Base-by-base conservation (phyloP, 53 echinoderm and acorn worm species). In the Echinarachnius parma region DNA sequence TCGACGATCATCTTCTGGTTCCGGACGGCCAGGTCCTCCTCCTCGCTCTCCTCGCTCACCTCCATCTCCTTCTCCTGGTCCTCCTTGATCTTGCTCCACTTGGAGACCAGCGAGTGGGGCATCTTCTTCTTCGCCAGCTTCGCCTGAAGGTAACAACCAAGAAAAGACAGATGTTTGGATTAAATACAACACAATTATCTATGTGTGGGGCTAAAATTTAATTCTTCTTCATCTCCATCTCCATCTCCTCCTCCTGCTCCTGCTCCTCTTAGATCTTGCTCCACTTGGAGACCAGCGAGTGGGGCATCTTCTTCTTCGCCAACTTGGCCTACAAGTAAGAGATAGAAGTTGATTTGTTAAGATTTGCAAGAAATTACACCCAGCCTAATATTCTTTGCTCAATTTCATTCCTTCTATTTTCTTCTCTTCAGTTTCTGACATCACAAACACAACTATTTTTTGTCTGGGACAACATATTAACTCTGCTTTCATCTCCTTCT, bases 61-160 rank as follows among this genome's bases (percentile, higher is more conserved):
- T 86, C 84, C 68, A 90, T 90, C 66, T 89, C 93, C 50, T 81
- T 80, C n/a, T 81, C 87, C 52, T 86, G 86, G 20, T 86, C 89
- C 75, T 94, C 78, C 65, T 94, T 90, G 53, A 94, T 94, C 70
- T 89, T 86, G 34, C 83, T 83, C 94, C 94, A 94, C 61, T 90
- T 89, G 60, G 86, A 82, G 15, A 94, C 94, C 71, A 94, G 71
- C 9, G 84, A 71, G 46, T 81, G 64, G 11, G 94, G 90, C 22
- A 94, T 74, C 62, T 90, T 94, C 53, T 86, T 93, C 67, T 93
- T 93, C 28, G 48, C 66, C 31, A 48, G 28, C 48, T 66, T 66
- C 16, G 28, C 5, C 66, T 66, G 13, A 9, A 15, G 5, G 20
- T 1, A 35, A n/a, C n/a, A n/a, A n/a, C n/a, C n/a, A n/a, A n/a